Conservation (phyloP, 2,888 invertebrate species). For the Anorthoa munda region DNA sequence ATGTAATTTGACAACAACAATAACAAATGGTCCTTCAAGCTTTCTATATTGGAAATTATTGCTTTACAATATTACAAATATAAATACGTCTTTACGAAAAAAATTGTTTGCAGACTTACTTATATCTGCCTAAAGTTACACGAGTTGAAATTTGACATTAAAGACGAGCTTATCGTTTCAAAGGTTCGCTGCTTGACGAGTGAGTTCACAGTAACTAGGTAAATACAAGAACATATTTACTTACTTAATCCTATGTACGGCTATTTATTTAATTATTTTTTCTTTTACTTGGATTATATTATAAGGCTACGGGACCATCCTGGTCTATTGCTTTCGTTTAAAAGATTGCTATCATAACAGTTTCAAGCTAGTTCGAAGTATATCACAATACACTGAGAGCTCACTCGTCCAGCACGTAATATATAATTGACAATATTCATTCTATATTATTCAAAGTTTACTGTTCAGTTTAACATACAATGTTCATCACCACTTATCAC, state of each 20-base stretch:
- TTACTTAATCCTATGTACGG: conserved; percentile 55
- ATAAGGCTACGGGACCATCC: conserved; percentile 65
- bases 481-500: conserved; percentile 86
- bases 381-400: conserved; percentile 65
- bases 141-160: conserved; percentile 68
- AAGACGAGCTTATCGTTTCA: conserved; percentile 65
- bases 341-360: conserved; percentile 56
- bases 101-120: conserved; percentile 68
- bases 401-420: conserved; percentile 68
- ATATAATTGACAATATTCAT: conserved; percentile 87
- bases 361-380: conserved; percentile 44
- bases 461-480: conserved; percentile 75
- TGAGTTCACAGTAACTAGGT: conserved; percentile 47
- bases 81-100: conserved; percentile 71
- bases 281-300: conserved; percentile 57
- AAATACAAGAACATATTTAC: conserved; percentile 53
- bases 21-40: conserved; percentile 87
- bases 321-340: conserved; percentile 68
- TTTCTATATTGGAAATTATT: conserved; percentile 85
- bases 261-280: conserved; percentile 40
- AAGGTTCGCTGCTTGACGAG: conserved; percentile 49
- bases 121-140: conserved; percentile 70
- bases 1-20: conserved; percentile 82
- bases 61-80: conserved; percentile 71
- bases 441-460: conserved; percentile 78